Base-by-base conservation (phyloP, 2,113 vertebrate species). In the Alouatta palliata region DNA sequence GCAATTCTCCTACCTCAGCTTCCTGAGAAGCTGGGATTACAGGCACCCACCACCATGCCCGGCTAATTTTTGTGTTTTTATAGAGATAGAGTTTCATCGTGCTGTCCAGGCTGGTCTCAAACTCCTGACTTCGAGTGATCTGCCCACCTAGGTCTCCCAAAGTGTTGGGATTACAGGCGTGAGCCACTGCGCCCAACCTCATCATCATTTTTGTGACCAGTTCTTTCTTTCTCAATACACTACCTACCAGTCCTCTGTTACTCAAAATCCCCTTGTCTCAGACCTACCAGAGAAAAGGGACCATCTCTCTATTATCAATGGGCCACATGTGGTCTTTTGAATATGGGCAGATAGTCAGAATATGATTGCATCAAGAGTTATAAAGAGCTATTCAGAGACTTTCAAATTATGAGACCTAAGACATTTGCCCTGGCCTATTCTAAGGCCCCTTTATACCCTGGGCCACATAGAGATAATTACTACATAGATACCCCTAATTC, bases 291-390 rank as follows among this genome's bases (percentile, higher is more conserved):
- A 84, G 47, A 94, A 23, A 87, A 3, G 30, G 30, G 4, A 54
- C 47, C 52, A 23, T 1, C 1, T 47, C 5, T 43, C 3, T 23
- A 21, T 16, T 12, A 1, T 49, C 66, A 27, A 27, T 4, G 14
- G 58, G 47, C 19, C 61, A 21, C 0, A 17, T 4, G 8, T 30
- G 14, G 4, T 77, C 58, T 73, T 68, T 71, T 80, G 77, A 81
- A 80, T 30, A 27, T n/a, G 35, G 47, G 52, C n/a, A 49, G 45
- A n/a, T 1, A 80, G n/a, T 32, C 7, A 88, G 49, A 37, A 81
- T 10, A 43, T 20, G n/a, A n/a, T 54, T 89, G 25, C n/a, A 23
- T 14, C 6, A 85, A 94, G 64, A 61, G 27, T 12, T 30, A 25
- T 0, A 8, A 7, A 45, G 3, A 90, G 54, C 52, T 56, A 0